A percentile compares a stretch with the other conserved stretches of the same genome.
phyloP scores from a whole-genome alignment of 92 coral and sea anemone species.

The Phenganax subtilis region DNA sequence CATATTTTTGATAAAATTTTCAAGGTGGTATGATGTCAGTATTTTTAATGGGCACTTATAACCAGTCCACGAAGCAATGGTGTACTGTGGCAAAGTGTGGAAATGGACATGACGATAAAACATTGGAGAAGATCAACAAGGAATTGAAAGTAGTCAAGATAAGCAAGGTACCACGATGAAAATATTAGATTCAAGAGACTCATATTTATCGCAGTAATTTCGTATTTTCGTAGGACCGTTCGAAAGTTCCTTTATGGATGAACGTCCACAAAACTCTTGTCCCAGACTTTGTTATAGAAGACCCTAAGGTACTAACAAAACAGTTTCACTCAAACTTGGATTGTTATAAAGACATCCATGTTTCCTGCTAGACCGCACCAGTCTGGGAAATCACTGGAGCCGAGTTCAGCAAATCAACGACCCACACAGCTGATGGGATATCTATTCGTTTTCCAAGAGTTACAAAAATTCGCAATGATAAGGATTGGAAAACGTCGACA shows the following conservation, averaged over 20 bases:
- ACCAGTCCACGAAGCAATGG: constrained; percentile 68
- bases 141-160: constrained; percentile 85
- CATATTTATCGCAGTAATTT: not conserved
- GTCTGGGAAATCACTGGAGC: constrained; percentile 99
- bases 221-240: constrained; percentile 53
- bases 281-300: constrained; percentile 84
- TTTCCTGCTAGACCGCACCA: constrained; percentile 65
- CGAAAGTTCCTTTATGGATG: constrained; percentile 80
- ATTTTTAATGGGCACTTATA: constrained; percentile 92
- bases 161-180: constrained; percentile 61
- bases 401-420: constrained; percentile 85
- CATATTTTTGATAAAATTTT: not conserved
- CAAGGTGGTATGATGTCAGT: constrained; percentile 96
- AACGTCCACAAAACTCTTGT: constrained; percentile 75
- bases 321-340: not conserved
- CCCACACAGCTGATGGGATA: constrained; percentile 93
- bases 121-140: constrained; percentile 68
- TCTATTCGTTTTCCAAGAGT: constrained; percentile 92
- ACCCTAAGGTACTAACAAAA: constrained; percentile 70
- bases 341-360: not conserved
- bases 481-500: constrained; percentile 92
- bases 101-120: constrained; percentile 94
- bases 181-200: not conserved
- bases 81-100: constrained; percentile 96
- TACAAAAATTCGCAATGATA: constrained; percentile 81